Base-by-base conservation (phyloP, 2,797 vertebrate species). In the Phylloscopus collybita region DNA sequence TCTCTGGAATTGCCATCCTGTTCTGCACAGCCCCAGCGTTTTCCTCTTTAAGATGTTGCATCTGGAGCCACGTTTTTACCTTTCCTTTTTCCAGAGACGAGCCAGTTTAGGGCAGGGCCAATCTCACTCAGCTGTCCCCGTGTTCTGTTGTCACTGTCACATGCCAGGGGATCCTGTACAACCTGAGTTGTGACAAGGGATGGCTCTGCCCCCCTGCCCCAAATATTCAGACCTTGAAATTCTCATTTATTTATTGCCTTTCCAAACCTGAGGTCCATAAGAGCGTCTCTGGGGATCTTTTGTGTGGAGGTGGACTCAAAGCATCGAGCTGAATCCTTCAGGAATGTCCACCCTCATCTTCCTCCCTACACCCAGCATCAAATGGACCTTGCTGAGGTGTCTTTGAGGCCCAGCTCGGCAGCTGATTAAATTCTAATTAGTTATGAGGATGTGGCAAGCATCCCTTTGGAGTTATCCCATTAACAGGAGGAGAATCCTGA, bases 1-100 rank as follows among this genome's bases (percentile, higher is more conserved):
- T 95, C 81, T 94, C 64, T 72, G 17, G 64, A 96, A 87, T 53
- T 90, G 86, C 92, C 79, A 83, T 85, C 89, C 80, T 40, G 70
- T 87, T 96, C 60, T 67, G 74, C 64, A 34, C 82, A 87, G 93
- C 74, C 66, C 79, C 75, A 84, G 84, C 70, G 29, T 47, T 91
- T 75, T 92, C 51, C 73, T 88, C 40, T 80, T 91, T 79, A 90
- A 90, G 76, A 60, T 70, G 57, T 19, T 90, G 81, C 94, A 95
- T 95, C 91, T 95, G 94, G 96, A 49, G 17, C 14, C 16, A 18
- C 22, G 59, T 20, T 80, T 66, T 61, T 67, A 64, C 80, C 66
- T 89, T 64, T 45, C 6, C 16, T 75, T 32, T 36, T 57, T 5
- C 59, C 38, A 25, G 69, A 61, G 36, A 8, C 15, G 53, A 36